Evolutionary conservation across 2,888 invertebrate species (phyloP).

Genomic region (Hemithea aestivaria): DNA sequence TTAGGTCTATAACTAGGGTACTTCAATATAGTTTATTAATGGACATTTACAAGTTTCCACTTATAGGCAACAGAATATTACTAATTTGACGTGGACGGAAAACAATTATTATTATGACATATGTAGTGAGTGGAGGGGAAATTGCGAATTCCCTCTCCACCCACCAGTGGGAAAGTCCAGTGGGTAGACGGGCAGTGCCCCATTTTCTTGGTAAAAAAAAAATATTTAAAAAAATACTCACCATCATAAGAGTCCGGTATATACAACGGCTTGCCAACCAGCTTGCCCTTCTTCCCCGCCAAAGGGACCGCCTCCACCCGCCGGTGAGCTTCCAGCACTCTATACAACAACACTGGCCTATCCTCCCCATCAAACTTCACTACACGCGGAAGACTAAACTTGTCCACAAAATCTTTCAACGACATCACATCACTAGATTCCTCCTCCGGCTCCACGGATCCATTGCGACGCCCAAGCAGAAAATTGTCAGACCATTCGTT

Average conservation of each 20-base stretch:
- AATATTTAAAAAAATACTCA: no score
- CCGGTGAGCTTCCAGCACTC: constrained; percentile 81
- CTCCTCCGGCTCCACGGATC: constrained; percentile 68
- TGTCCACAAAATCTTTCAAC: constrained; percentile 79
- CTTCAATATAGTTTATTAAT: no score
- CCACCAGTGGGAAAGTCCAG: no score
- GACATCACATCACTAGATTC: constrained; percentile 69
- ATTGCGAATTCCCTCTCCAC: no score
- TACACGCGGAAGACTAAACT: constrained; percentile 80
- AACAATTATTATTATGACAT: no score
- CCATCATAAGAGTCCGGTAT: constrained; percentile 84
- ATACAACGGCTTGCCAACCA: constrained; percentile 79
- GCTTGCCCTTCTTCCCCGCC: constrained; percentile 76
- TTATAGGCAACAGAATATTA: no score
- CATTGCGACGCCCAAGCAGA: constrained; percentile 59
- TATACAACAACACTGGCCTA: constrained; percentile 80
- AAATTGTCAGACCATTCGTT: constrained; percentile 71
- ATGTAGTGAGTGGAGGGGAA: no score
- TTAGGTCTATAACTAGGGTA: no score
- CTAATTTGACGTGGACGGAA: no score
- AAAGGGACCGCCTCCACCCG: constrained; percentile 81
- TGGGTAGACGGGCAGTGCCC: no score
- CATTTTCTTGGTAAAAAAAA: no score
- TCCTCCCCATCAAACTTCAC: constrained; percentile 78
- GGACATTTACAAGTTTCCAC: no score